phyloP scores from a whole-genome alignment of 2,888 invertebrate species.

The Pseudanteris insignis region DNA sequence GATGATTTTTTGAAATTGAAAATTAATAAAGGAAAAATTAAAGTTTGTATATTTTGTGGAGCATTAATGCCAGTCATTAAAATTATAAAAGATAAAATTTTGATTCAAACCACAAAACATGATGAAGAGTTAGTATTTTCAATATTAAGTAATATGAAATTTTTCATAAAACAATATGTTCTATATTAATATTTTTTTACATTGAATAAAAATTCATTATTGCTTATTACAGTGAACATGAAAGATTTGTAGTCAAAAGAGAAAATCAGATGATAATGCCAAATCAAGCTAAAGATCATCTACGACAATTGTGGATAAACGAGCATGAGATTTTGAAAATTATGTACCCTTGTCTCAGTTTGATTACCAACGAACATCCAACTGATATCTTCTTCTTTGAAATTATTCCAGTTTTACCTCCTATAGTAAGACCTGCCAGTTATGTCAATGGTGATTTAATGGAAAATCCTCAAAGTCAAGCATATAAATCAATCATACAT shows the following conservation, averaged over 20 bases:
- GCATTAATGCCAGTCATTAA: constrained; percentile 69
- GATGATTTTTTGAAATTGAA: constrained; percentile 67
- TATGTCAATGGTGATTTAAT: constrained; percentile 72
- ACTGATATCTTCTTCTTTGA: constrained; percentile 90
- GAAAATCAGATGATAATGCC: constrained; percentile 69
- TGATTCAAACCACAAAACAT: constrained; percentile 60
- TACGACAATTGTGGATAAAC: constrained; percentile 77
- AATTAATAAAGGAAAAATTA: constrained; percentile 64
- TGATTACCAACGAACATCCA: constrained; percentile 69
- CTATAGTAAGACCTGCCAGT: constrained; percentile 81
- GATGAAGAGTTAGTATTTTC: constrained; percentile 4
- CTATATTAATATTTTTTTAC: no score
- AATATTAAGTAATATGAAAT: no score
- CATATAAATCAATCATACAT: constrained; percentile 76
- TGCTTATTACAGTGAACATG: neutral
- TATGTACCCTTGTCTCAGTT: constrained; percentile 77
- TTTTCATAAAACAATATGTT: no score
- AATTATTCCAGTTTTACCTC: constrained; percentile 85
- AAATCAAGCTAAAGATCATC: constrained; percentile 73
- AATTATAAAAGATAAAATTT: constrained; percentile 71
- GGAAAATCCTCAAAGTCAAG: constrained; percentile 81
- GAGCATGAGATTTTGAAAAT: constrained; percentile 76
- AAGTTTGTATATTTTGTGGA: constrained; percentile 70
- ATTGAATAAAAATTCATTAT: no score
- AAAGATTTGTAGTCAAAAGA: constrained; percentile 34